Evolutionary conservation across 2,888 invertebrate genomes (phyloP), one percentile per base, ranked within the genome.

Genomic region (Alitta virens): DNA sequence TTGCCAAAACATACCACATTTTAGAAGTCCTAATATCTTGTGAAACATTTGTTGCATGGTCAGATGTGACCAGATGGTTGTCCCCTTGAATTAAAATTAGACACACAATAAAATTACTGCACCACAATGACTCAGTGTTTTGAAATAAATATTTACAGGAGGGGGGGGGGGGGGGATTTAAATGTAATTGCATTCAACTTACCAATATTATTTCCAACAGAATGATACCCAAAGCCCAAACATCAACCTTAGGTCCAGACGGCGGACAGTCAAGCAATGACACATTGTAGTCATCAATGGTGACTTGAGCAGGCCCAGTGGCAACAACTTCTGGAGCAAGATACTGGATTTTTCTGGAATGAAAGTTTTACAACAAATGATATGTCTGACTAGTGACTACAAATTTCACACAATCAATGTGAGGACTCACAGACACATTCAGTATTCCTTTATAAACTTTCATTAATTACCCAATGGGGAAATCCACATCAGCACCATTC

Each of bases 171-270:
- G n/a, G n/a, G n/a, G n/a, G n/a, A n/a, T n/a, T n/a, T n/a, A n/a
- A n/a, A n/a, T n/a, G n/a, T 54, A 56, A 56, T 23, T 23, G 5
- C 56, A 56, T 7, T 23, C 56, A 56, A 62, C 72, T 62, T 67
- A 78, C 77, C 46, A 94, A 83, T 63, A 90, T 84, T 2, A 92
- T 81, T 83, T 97, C 95, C 0, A 91, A 84, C 38, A 96, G 80
- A 63, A 97, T 88, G 63, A 98, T 89, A n/a, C 95, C 98, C 64
- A 94, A 84, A 1, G 94, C 89, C 98, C 98, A 99, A 27, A 94
- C 86, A 83, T 99, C 98, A 21, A 89, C 89, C 80, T 92, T 90
- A 0, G 88, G 87, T 55, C 91, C 90, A 21, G 75, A 76, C 2
- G 71, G 63, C 1, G 74, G 73, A 26, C 21, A 60, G 52, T 24